Evolutionary conservation across 2,113 vertebrate species (phyloP), one percentile per base, ranked within the genome.

Genomic region (Chascanopsetta lugubris): DNA sequence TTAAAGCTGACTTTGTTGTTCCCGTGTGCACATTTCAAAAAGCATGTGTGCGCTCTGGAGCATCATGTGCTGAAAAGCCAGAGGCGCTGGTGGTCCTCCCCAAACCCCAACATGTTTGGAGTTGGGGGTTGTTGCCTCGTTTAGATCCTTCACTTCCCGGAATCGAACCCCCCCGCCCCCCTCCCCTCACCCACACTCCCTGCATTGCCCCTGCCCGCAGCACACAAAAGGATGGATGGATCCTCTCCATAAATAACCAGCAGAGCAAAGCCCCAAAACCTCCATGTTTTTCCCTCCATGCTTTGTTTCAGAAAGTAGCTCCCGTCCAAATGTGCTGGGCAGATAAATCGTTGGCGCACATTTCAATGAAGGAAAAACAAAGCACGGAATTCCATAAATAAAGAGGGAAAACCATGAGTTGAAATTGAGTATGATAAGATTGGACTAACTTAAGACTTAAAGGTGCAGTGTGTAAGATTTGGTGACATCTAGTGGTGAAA

Each of bases 181-280:
- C 82, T 76, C 83, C 87, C 73, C 83, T 3, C 86, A 6, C 75
- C 81, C n/a, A n/a, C n/a, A n/a, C n/a, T 36, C 86, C 43, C 13
- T n/a, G 12, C 43, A 81, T 84, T 21, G 70, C 71, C 63, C 27
- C 74, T 71, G 71, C 78, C 88, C 82, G 45, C 80, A 82, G 72
- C 87, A 79, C 86, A 84, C 82, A 86, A 80, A 83, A 76, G 81
- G 80, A 88, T 79, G 83, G 85, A 86, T 85, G 85, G 85, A 88
- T 87, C 70, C 75, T 79, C 80, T 89, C 89, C 90, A 88, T 91
- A 88, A 91, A 92, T 88, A 89, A 89, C 83, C 78, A 57, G 56
- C 76, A 51, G 77, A 84, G 85, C 70, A 34, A 50, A 78, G 80
- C 80, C n/a, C n/a, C 87, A 87, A 85, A 86, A 85, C 87, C 88